Conservation (phyloP, 2,888 invertebrate species). For the Cryptops parisi region DNA sequence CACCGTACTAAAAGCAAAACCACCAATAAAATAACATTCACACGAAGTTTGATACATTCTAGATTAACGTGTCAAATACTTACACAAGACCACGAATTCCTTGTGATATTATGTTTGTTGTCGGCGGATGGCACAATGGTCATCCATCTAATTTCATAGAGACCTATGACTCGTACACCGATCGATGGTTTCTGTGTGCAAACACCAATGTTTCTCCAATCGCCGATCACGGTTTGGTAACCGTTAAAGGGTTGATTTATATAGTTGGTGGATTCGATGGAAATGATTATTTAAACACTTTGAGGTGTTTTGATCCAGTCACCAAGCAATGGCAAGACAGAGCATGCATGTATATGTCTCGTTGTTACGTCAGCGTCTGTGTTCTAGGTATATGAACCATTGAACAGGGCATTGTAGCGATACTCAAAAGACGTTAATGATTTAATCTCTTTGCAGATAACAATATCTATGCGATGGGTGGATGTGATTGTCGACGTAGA, state of each 20-base stretch:
- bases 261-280: constrained; percentile 38
- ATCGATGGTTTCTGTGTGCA: constrained; percentile 56
- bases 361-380: constrained; percentile 54
- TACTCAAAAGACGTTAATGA: too few relatives aligned
- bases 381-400: constrained; percentile 44
- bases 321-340: constrained; percentile 30
- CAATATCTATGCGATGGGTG: constrained; percentile 31
- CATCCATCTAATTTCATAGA: constrained; percentile 53
- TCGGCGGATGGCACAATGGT: constrained; percentile 50
- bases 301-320: constrained; percentile 30
- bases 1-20: too few relatives aligned
- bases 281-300: constrained; percentile 32
- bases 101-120: constrained; percentile 36
- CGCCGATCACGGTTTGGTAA: constrained; percentile 58
- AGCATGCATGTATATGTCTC: constrained; percentile 35
- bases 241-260: constrained; percentile 30
- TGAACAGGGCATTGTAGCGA: too few relatives aligned
- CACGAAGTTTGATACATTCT: too few relatives aligned
- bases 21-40: too few relatives aligned
- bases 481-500: constrained; percentile 32
- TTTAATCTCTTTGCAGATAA: constrained; percentile 21
- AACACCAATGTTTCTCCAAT: constrained; percentile 52
- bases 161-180: constrained; percentile 38
- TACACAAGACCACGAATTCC: constrained; percentile 53
- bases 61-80: constrained; percentile 37